Conservation (phyloP, 2,113 vertebrate genomes). For the Montifringilla adamsi region DNA sequence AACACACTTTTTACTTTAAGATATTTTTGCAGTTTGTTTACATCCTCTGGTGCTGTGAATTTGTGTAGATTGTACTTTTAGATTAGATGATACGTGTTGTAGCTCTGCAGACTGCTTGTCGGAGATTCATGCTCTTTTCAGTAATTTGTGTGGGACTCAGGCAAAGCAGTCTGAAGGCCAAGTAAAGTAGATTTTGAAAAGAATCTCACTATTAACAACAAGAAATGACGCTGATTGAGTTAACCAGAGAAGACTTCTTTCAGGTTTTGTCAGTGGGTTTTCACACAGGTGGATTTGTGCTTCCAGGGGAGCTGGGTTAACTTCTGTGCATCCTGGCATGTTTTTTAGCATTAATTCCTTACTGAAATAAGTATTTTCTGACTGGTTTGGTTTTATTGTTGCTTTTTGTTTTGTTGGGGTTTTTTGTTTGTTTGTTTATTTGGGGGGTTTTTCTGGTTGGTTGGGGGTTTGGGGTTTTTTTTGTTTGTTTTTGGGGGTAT, state of each 20-base stretch:
- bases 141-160: not conserved
- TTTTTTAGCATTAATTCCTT: not conserved
- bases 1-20: not conserved
- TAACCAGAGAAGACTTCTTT: not conserved
- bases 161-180: not conserved
- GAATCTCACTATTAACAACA: not conserved
- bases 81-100: not conserved
- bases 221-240: not conserved
- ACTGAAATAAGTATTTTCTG: not conserved
- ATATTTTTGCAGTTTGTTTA: not conserved
- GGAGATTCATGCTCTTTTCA: not conserved
- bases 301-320: not conserved
- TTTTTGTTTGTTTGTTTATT: not conserved
- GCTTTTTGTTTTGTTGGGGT: rapidly evolving
- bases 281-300: not conserved
- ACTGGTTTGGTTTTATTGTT: not conserved
- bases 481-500: not conserved
- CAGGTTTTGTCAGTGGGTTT: not conserved
- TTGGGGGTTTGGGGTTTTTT: not conserved
- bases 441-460: not conserved
- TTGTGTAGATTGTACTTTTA: not conserved
- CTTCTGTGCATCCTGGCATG: not conserved
- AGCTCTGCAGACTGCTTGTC: not conserved
- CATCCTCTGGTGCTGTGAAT: not conserved
- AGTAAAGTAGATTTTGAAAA: not conserved